Base-by-base conservation (phyloP, 92 coral and sea anemone species). In the Isaurus tuberculatus region DNA sequence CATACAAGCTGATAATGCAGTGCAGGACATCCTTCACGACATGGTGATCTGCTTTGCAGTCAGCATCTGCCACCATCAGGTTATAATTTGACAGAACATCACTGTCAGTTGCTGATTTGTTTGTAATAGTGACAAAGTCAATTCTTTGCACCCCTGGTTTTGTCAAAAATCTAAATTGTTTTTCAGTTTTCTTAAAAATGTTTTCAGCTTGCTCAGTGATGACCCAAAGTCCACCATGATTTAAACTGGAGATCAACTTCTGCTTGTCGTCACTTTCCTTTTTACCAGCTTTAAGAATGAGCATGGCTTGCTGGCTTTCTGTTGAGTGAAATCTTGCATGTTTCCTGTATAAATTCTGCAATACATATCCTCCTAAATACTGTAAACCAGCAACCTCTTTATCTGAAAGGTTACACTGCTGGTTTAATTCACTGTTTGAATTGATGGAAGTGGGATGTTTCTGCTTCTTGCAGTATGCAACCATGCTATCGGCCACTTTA, bases 281-380 rank as follows among this genome's bases (percentile, higher is more conserved):
- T 30, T 65, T 86, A 33, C 88, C 83, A 26, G 92, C 87, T 44
- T 87, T 84, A 5, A 89, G 75, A 22, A 91, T 84, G 26, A 88
- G 78, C 90, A 86, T 90, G 33, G 91, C 89, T 30, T 89, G 90
- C 40, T 86, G 89, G 68, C 87, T 89, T 70, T 87, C 90, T 0
- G 25, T 2, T 5, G 86, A 44, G 33, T 67, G 46, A 51, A 44
- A 51, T n/a, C n/a, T 75, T n/a, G 5, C 57, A 30, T 65, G 75
- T 55, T 88, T 91, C 64, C 80, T 84, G 81, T 91, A 75, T 5
- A 88, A 60, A 23, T 86, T 88, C 49, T 91, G 89, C 65, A 88
- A 58, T 33, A 85, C 94, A 88, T 91, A 91, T 8, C 90, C 90
- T 6, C 88, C 72, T 0, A 92, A 31, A 78, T 92, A 86, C 28